A percentile compares a stretch with the other conserved stretches of the same genome.
Conservation (phyloP, 2,113 vertebrate species). For the Chrysochloris asiatica region DNA sequence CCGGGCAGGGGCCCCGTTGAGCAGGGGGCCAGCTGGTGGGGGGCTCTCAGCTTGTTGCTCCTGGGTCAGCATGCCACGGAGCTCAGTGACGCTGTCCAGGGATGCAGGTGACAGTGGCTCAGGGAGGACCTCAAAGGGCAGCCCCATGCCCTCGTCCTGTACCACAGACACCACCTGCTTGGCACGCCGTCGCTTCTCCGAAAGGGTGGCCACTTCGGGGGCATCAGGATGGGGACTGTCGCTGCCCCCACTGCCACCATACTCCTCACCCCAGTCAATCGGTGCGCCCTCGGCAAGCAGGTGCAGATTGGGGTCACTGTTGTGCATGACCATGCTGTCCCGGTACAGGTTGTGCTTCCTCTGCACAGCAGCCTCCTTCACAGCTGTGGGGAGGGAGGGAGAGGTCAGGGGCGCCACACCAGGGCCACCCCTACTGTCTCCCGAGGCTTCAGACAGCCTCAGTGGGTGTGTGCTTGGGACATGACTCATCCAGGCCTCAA, state of each 20-base stretch:
- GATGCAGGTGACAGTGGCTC: conserved; percentile 80
- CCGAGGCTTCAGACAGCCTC: background rate
- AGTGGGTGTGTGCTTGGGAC: fast-evolving
- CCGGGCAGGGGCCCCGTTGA: conserved; percentile 73
- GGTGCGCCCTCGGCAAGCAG: conserved; percentile 86
- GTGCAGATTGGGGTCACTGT: conserved; percentile 96
- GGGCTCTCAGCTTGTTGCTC: conserved; percentile 79
- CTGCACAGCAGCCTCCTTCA: conserved; percentile 96
- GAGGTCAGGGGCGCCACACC: fast-evolving
- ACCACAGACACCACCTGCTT: conserved; percentile 96
- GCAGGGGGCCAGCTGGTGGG: fast-evolving
- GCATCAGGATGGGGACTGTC: conserved; percentile 3
- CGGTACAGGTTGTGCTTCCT: conserved; percentile 95
- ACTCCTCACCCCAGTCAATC: conserved; percentile 92
- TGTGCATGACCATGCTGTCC: conserved; percentile 95
- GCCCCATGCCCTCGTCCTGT: conserved; percentile 85
- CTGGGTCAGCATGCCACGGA: conserved; percentile 86
- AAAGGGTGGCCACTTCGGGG: conserved; percentile 59
- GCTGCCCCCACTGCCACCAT: background rate
- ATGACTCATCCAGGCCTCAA: background rate
- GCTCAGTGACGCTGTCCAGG: conserved; percentile 83
- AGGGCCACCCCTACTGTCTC: fast-evolving
- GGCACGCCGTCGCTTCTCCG: conserved; percentile 83
- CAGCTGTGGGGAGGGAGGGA: conserved; percentile 84
- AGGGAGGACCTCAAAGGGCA: conserved; percentile 85